Evolutionary conservation across 2,113 vertebrate species (phyloP), one percentile per base, ranked within the genome.

Genomic region (Pongo pygmaeus): DNA sequence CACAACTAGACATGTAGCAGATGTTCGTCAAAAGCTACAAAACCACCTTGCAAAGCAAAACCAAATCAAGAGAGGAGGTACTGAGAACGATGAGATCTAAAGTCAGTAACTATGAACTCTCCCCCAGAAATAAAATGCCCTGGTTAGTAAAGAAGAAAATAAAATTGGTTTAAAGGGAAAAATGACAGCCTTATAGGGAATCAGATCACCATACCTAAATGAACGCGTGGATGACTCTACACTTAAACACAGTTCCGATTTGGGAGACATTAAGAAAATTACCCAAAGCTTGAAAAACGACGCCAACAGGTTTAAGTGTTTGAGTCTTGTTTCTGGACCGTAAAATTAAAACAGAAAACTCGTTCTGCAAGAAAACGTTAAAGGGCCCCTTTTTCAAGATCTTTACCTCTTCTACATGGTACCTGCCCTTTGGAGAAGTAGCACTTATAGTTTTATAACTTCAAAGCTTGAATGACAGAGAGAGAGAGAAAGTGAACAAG

Each of bases 211-310:
- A 20, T 72, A 72, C 17, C 7, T 8, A 22, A 3, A n/a, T 3
- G 18, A 72, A 22, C 0, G 20, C 8, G 5, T 2, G 69, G n/a
- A 38, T 4, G 35, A 38, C 4, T 72, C n/a, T 4, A 22, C n/a
- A 72, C n/a, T 38, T 11, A 72, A 35, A 38, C 18, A 22, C 4
- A 18, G 20, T 11, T 20, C 69, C 10, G n/a, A 38, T n/a, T 38
- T 20, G 8, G 8, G 10, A 23, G 69, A 72, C 20, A 5, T 35
- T 22, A 64, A 64, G 9, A 22, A 72, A 38, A 72, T 38, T 1
- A 22, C n/a, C 69, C 10, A 10, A 22, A n/a, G 69, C 18, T 22
- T 22, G 69, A 38, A 35, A 10, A 38, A 72, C 1, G 18, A 20
- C 4, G 2, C n/a, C 69, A 38, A 72, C 17, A 22, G 35, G n/a